These are phyloP conservation scores for Perithous albicinctus DNA, from an alignment of 2,888 invertebrate genomes.

Conservation along the genomic window DNA sequence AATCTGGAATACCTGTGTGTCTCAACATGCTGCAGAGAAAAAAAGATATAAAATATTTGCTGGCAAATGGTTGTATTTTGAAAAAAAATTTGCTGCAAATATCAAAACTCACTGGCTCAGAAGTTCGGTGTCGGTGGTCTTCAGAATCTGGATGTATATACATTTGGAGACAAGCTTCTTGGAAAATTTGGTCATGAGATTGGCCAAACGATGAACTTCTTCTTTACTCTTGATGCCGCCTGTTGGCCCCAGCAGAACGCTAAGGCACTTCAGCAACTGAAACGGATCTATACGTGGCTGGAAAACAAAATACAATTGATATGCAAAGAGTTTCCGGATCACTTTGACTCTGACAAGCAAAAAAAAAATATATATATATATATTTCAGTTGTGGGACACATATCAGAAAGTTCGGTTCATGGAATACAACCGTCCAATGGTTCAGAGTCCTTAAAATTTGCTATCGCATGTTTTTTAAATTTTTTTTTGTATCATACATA, in stretches of 20 bases:
- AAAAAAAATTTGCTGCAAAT: not conserved
- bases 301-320: constrained; percentile 82
- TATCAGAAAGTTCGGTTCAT: constrained; percentile 81
- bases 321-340: not conserved
- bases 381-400: constrained; percentile 74
- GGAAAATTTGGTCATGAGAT: constrained; percentile 97
- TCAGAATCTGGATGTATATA: constrained; percentile 96
- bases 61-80: not conserved
- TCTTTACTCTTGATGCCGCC: constrained; percentile 95
- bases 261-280: constrained; percentile 94
- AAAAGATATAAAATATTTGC: constrained; percentile 2
- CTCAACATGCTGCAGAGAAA: constrained; percentile 76
- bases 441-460: constrained; percentile 78
- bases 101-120: constrained; percentile 89
- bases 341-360: not conserved
- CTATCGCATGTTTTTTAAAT: constrained; percentile 78
- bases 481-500: constrained; percentile 67
- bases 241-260: constrained; percentile 92
- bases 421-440: constrained; percentile 79
- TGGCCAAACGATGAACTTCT: constrained; percentile 95
- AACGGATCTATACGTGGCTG: constrained; percentile 97
- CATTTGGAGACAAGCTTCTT: constrained; percentile 98
- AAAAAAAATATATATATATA: not conserved
- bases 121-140: constrained; percentile 93
- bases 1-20: constrained; percentile 69